A percentile compares a stretch with the other conserved stretches of the same genome.
phyloP scores from a whole-genome alignment of 2,888 invertebrate genomes.

The Diabrotica balteata region DNA sequence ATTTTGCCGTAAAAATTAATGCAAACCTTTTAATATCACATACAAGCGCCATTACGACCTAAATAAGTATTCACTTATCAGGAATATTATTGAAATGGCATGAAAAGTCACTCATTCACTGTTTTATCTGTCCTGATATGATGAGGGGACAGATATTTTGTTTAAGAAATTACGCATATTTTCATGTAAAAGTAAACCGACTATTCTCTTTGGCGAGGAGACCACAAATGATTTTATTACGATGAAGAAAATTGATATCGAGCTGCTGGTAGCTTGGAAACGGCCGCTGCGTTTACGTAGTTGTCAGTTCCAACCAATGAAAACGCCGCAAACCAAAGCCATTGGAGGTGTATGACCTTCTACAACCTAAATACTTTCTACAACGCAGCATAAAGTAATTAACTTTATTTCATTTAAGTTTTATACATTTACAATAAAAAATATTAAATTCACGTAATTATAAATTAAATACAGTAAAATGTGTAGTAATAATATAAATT shows the following conservation, averaged over 20 bases:
- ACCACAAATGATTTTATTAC: constrained; percentile 60
- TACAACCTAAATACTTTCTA: constrained; percentile 26
- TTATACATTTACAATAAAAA: too few species aligned
- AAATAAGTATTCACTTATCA: constrained; percentile 60
- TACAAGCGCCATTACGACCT: constrained; percentile 61
- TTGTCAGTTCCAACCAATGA: constrained; percentile 47
- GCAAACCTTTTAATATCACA: constrained; percentile 62
- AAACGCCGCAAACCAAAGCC: constrained; percentile 33
- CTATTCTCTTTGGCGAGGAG: constrained; percentile 61
- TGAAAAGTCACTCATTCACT: constrained; percentile 61
- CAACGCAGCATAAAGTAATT: constrained; percentile 17
- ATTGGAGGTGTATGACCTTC: constrained; percentile 44
- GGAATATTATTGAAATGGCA: constrained; percentile 60
- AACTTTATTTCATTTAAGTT: too few species aligned
- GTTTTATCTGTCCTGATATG: constrained; percentile 59
- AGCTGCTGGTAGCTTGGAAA: constrained; percentile 46
- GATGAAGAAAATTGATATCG: constrained; percentile 51
- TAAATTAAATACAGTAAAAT: too few species aligned
- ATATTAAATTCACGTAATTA: too few species aligned
- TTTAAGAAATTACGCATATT: constrained; percentile 58
- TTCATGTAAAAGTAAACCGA: constrained; percentile 55
- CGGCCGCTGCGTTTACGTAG: constrained; percentile 46
- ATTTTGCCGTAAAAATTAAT: constrained; percentile 59
- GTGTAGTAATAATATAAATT: too few species aligned
- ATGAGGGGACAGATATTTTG: constrained; percentile 57